A percentile compares a stretch with the other conserved stretches of the same genome.
Evolutionary conservation across 2,888 invertebrate genomes (phyloP).

Genomic region (Aleiodes leptofemur): DNA sequence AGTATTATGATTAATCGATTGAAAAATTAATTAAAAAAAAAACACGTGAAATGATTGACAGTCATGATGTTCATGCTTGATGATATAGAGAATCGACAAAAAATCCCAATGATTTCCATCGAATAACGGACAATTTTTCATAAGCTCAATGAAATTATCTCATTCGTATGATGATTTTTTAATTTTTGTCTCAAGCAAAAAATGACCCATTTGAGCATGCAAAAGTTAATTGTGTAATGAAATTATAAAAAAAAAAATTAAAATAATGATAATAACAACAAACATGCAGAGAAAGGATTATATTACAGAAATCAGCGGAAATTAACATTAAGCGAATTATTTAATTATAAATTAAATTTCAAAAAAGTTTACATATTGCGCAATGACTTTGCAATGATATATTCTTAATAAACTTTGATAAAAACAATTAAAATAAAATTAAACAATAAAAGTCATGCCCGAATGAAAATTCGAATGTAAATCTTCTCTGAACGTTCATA

Average conservation of each 20-base stretch:
- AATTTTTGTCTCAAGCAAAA: background rate
- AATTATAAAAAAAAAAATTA: slow-evolving; percentile 7
- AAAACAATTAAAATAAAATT: background rate
- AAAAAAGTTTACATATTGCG: background rate
- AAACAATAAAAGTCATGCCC: background rate
- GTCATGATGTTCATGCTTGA: slow-evolving; percentile 46
- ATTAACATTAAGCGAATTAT: slow-evolving; percentile 19
- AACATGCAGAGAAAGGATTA: slow-evolving; percentile 18
- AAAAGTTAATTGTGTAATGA: slow-evolving; percentile 32
- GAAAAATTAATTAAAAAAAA: background rate
- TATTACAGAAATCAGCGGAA: slow-evolving; percentile 15
- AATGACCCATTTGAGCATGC: slow-evolving; percentile 38
- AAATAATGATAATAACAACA: background rate
- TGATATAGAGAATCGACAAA: slow-evolving; percentile 21
- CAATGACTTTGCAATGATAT: background rate
- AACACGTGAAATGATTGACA: slow-evolving; percentile 31
- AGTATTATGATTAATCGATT: background rate
- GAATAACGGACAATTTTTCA: slow-evolving; percentile 1
- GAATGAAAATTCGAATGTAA: background rate
- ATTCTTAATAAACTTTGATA: background rate
- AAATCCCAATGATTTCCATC: slow-evolving; percentile 17
- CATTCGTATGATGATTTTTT: background rate
- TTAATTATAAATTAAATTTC: background rate
- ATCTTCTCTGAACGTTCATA: background rate
- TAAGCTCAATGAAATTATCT: background rate